phyloP scores from a whole-genome alignment of 1,140 invertebrate genomes.

The Trypoxylus dichotomus region DNA sequence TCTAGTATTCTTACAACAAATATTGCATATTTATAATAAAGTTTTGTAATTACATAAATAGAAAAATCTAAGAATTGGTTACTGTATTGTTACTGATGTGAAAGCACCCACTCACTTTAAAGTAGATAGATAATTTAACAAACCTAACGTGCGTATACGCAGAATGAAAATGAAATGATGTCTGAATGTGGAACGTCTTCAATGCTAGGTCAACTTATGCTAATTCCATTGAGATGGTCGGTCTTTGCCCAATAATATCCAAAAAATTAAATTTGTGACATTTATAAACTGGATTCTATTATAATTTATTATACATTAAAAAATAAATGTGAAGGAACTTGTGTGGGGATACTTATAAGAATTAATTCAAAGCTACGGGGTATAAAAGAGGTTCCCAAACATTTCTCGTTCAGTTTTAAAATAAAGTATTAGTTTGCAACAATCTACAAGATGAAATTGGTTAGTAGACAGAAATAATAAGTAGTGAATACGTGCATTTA shows the following conservation, averaged over 20 bases:
- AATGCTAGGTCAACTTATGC: constrained; percentile 18
- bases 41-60: no score
- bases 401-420: neutral
- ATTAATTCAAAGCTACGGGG: neutral
- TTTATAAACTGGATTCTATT: constrained; percentile 14
- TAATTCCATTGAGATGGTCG: neutral
- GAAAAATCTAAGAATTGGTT: no score
- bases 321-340: constrained; percentile 20
- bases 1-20: no score
- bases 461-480: neutral
- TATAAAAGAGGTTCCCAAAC: neutral
- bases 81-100: no score
- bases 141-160: neutral
- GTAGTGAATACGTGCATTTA: neutral
- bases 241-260: neutral
- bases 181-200: constrained; percentile 10
- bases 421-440: neutral
- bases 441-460: constrained; percentile 5
- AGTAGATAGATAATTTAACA: neutral
- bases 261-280: constrained; percentile 15
- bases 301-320: neutral
- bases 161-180: neutral
- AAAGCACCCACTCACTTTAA: neutral
- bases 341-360: neutral
- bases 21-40: no score